Evolutionary conservation across 30 jellyfish, hydroid and myxozoan genomes (phyloP).

Genomic region (Catostylus mosaicus): DNA sequence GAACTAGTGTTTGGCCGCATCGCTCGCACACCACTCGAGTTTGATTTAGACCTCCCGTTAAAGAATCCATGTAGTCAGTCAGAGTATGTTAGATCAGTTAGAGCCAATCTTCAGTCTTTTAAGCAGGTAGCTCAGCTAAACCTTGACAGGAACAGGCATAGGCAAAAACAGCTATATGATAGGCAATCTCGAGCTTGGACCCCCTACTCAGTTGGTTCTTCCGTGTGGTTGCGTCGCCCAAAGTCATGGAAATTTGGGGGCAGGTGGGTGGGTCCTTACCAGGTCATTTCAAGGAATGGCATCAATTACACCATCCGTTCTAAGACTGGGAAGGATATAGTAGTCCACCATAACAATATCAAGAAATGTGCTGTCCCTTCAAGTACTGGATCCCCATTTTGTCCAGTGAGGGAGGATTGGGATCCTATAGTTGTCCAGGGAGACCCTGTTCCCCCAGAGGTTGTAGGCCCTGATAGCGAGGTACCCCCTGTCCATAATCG

Average conservation of each 20-base stretch:
- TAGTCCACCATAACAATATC: constrained; percentile 11
- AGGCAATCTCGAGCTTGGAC: no score
- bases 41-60: constrained; percentile 14
- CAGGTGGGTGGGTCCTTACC: no score
- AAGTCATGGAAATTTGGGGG: no score
- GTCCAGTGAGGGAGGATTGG: not conserved
- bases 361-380: not conserved
- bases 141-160: no score
- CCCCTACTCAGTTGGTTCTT: no score
- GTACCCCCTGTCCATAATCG: not conserved
- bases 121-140: no score
- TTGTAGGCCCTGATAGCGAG: not conserved
- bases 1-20: constrained; percentile 41
- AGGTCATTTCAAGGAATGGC: constrained; percentile 9
- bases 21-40: constrained; percentile 14
- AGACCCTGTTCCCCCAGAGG: not conserved
- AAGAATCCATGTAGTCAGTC: constrained; percentile 10
- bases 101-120: no score
- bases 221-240: no score
- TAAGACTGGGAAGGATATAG: constrained; percentile 1
- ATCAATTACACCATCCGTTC: constrained; percentile 13
- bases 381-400: not conserved
- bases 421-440: not conserved
- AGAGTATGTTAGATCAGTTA: no score
- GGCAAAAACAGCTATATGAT: no score